Base-by-base conservation (phyloP, 2,888 invertebrate species). In the Caenorhabditis japonica region DNA sequence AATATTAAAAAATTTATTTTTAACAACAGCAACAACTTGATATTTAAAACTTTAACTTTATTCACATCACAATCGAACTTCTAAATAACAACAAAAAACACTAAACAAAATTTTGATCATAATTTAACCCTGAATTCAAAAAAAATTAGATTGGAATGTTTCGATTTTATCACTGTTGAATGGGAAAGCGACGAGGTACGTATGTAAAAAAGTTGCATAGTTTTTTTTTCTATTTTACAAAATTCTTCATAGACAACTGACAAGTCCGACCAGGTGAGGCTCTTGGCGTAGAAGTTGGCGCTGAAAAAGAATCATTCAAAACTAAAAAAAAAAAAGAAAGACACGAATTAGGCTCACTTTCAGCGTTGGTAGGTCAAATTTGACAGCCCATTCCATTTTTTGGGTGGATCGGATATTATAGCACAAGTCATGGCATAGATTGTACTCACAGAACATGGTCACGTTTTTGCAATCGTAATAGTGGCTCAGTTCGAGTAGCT, bases 401-500 rank as follows among this genome's bases (percentile, higher is more conserved):
- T 59, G 59, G 5, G 23, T n/a, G 1, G 59, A 53, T n/a, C 52
- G 52, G 15, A 68, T 59, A 17, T 68, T 68, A 23, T 44, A 58
- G 38, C 44, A 38, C 12, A 33, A 15, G 34, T 58, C 46, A 12
- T 58, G 27, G 3, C 36, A 25, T 1, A 68, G n/a, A 30, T 59
- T 59, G 39, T 62, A 49, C 12, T 71, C 71, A 33, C 71, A 71
- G 1, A 61, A 27, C 34, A 58, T 33, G 7, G 46, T 30, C 4
- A 72, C 47, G 21, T 59, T 53, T 19, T 59, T 34, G 49, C 52
- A 64, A 25, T 64, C 64, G 25, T 55, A 72, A 19, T 36, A 72
- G 13, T 72, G 64, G 30, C 62, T 61, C 21, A 72, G 13, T 13
- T 64, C 72, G 1, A 72, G 36, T 0, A 72, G 46, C 10, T 72